A percentile compares a stretch with the other conserved stretches of the same genome.
Conservation (phyloP, 1,140 invertebrate species). For the Drosophila sproati region DNA sequence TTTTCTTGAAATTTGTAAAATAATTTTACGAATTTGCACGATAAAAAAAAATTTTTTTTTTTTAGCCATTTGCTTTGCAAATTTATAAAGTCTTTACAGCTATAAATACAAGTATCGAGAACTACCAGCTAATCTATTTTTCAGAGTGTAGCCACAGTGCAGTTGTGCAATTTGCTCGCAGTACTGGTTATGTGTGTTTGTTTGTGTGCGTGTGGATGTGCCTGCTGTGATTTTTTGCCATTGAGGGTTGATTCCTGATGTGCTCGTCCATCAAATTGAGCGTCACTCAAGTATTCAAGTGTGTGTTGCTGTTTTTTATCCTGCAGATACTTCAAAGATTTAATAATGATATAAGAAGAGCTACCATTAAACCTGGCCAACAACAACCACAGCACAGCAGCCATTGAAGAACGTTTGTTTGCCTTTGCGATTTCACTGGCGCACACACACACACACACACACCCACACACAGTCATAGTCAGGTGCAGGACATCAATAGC, state of each 20-base stretch:
- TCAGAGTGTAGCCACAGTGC: conserved; percentile 25
- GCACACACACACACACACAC: neutral
- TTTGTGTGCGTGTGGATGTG: neutral
- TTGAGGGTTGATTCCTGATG: conserved; percentile 62
- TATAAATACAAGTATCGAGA: no score
- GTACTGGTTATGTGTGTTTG: neutral
- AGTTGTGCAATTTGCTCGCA: conserved; percentile 62
- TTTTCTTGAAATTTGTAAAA: no score
- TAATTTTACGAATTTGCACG: no score
- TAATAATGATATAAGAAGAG: conserved; percentile 80
- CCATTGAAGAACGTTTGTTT: conserved; percentile 48
- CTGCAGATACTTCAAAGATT: conserved; percentile 76
- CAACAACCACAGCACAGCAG: conserved; percentile 6
- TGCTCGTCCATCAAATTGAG: conserved; percentile 78
- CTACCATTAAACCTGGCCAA: conserved; percentile 61
- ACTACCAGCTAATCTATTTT: neutral
- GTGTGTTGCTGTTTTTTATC: conserved; percentile 62
- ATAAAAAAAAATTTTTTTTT: no score
- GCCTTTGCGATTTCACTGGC: conserved; percentile 56
- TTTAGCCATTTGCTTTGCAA: no score
- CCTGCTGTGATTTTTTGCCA: conserved; percentile 77
- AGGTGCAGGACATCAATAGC: conserved; percentile 56
- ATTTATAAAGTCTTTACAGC: no score
- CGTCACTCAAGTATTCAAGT: conserved; percentile 78
- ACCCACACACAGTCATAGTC: conserved; percentile 2